A percentile compares a stretch with the other conserved stretches of the same genome.
These are phyloP conservation scores for Mystacides longicornis DNA, from an alignment of 2,888 invertebrate genomes.

Conservation along the genomic window DNA sequence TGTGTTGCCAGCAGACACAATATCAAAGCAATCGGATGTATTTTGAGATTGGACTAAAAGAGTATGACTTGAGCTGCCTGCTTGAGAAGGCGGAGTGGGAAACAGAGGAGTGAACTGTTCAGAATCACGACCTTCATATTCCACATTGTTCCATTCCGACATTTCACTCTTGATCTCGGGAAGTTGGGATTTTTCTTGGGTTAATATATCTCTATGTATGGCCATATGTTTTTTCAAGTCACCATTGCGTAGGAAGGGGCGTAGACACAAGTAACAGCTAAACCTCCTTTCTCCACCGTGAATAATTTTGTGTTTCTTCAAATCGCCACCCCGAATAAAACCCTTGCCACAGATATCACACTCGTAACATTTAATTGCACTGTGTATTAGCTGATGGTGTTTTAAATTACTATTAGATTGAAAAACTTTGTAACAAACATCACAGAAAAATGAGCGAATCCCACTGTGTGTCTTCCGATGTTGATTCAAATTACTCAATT, in stretches of 20 bases:
- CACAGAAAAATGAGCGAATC: not conserved
- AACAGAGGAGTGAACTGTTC: no score
- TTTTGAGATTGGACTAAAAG: no score
- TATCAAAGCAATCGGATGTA: no score
- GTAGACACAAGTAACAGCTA: not conserved
- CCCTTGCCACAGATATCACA: not conserved
- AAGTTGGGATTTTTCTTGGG: not conserved
- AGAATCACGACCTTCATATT: no score
- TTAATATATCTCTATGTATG: not conserved
- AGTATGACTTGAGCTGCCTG: no score
- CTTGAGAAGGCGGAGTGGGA: no score
- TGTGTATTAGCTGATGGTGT: not conserved
- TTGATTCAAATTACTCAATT: not conserved
- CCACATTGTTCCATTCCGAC: not conserved
- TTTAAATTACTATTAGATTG: not conserved
- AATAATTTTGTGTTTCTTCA: not conserved
- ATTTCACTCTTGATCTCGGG: not conserved
- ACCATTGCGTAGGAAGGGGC: not conserved
- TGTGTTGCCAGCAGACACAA: no score
- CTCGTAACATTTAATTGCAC: not conserved
- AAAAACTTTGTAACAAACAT: not conserved
- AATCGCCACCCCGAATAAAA: not conserved
- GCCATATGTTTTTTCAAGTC: constrained; percentile 1
- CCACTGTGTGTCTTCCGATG: not conserved
- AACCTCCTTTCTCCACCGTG: not conserved